Evolutionary conservation across 1,140 invertebrate genomes (phyloP).

Genomic region (Zaprionus vittiger): DNA sequence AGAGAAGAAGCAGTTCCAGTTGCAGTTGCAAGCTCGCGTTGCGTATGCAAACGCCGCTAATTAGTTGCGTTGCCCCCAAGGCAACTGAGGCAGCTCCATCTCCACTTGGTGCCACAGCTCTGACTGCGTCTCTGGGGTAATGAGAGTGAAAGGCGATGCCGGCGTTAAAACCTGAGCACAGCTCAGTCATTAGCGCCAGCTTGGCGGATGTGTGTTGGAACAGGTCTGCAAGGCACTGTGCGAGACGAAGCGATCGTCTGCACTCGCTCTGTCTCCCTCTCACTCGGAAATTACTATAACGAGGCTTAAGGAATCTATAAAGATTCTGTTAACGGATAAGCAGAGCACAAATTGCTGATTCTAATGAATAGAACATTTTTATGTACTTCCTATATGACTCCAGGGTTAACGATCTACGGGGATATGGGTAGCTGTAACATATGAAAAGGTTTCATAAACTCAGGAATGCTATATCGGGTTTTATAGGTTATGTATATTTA

Average conservation of each 20-base stretch:
- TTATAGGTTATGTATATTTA: background rate
- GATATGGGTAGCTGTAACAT: background rate
- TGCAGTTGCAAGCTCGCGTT: constrained; percentile 12
- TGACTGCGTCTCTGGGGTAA: constrained; percentile 41
- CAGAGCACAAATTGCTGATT: constrained; percentile 36
- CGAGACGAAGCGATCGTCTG: background rate
- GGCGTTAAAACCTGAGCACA: constrained; percentile 29
- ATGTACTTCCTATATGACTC: constrained; percentile 26
- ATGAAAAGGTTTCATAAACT: background rate
- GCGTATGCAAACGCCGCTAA: constrained; percentile 72
- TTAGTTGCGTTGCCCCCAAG: constrained; percentile 62
- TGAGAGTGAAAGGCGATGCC: constrained; percentile 74
- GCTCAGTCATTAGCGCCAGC: constrained; percentile 20
- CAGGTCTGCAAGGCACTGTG: constrained; percentile 21
- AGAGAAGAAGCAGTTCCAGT: constrained; percentile 17
- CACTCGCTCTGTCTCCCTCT: background rate
- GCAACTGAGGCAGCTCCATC: background rate
- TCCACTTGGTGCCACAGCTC: constrained; percentile 21
- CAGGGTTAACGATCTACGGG: constrained; percentile 2
- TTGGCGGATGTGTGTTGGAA: constrained; percentile 35
- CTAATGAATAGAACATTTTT: constrained; percentile 36
- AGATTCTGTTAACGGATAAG: constrained; percentile 47
- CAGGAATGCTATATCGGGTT: background rate
- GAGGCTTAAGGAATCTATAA: constrained; percentile 36
- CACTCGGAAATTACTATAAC: constrained; percentile 26